Percentiles rank a stretch among this genome's conserved stretches.
phyloP scores from a whole-genome alignment of 2,888 invertebrate genomes.

The Agrochola macilenta region DNA sequence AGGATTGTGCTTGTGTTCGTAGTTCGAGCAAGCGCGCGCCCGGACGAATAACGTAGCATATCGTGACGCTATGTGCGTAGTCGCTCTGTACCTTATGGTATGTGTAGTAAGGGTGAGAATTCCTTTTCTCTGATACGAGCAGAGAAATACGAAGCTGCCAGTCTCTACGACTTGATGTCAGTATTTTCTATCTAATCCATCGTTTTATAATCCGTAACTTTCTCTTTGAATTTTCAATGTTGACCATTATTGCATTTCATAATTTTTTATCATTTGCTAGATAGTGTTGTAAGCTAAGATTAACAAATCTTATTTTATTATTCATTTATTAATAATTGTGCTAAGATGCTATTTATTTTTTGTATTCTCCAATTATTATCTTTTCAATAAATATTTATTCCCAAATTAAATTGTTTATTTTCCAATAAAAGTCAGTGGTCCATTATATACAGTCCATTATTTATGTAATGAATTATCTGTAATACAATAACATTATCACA shows the following conservation, averaged over 20 bases:
- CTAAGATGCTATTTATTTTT: slow-evolving; percentile 85
- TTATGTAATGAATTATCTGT: slow-evolving; percentile 65
- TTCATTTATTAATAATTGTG: slow-evolving; percentile 65
- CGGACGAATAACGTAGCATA: slow-evolving; percentile 41
- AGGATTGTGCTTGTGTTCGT: slow-evolving; percentile 66
- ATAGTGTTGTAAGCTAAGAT: slow-evolving; percentile 69
- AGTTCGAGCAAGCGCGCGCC: slow-evolving; percentile 67
- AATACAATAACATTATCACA: slow-evolving; percentile 50
- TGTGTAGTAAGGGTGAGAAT: slow-evolving; percentile 77
- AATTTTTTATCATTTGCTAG: slow-evolving; percentile 60
- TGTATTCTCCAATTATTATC: slow-evolving; percentile 77
- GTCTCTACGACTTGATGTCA: slow-evolving; percentile 58
- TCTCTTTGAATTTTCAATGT: slow-evolving; percentile 58
- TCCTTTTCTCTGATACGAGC: slow-evolving; percentile 88
- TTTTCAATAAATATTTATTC: slow-evolving; percentile 82
- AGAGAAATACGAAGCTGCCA: slow-evolving; percentile 88
- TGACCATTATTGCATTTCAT: slow-evolving; percentile 63
- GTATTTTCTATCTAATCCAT: slow-evolving; percentile 31
- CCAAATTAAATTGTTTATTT: slow-evolving; percentile 64
- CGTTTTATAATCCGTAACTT: slow-evolving; percentile 41
- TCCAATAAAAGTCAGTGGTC: slow-evolving; percentile 44
- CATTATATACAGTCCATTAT: slow-evolving; percentile 54
- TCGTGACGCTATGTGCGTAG: slow-evolving; percentile 59
- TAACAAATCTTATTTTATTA: slow-evolving; percentile 67
- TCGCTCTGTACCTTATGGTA: slow-evolving; percentile 72